These are phyloP conservation scores for Melanogrammus aeglefinus DNA, from an alignment of 2,797 vertebrate species.

Conservation along the genomic window DNA sequence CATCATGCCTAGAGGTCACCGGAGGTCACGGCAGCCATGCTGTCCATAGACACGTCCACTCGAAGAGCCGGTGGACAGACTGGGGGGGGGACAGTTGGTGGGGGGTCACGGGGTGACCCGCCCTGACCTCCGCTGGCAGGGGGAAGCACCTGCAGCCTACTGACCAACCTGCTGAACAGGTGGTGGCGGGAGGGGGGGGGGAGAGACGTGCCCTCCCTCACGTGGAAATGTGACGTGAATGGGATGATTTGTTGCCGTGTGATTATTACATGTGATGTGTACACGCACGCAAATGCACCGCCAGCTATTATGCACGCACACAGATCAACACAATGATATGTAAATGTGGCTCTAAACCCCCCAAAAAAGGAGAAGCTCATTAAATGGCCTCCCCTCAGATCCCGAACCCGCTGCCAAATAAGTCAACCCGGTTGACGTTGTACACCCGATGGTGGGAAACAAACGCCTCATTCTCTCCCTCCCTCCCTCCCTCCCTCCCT, in stretches of 20 bases:
- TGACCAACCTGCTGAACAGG: background rate
- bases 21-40: background rate
- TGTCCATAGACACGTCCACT: background rate
- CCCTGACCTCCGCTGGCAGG: background rate
- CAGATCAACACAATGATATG: too few species aligned
- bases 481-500: background rate
- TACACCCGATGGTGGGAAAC: background rate
- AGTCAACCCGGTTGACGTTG: background rate
- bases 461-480: background rate
- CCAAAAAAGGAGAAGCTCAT: too few species aligned
- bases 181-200: background rate
- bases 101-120: background rate
- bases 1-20: background rate
- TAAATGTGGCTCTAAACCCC: background rate
- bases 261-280: background rate
- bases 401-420: background rate
- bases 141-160: background rate
- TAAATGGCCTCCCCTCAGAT: too few species aligned
- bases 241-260: background rate
- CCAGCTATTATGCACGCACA: background rate
- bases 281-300: background rate
- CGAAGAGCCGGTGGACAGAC: background rate
- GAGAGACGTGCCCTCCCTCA: background rate
- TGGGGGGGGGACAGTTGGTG: background rate
- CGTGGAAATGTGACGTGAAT: background rate